Evolutionary conservation across 2,797 vertebrate genomes (phyloP).

Genomic region (Hirundo rustica): DNA sequence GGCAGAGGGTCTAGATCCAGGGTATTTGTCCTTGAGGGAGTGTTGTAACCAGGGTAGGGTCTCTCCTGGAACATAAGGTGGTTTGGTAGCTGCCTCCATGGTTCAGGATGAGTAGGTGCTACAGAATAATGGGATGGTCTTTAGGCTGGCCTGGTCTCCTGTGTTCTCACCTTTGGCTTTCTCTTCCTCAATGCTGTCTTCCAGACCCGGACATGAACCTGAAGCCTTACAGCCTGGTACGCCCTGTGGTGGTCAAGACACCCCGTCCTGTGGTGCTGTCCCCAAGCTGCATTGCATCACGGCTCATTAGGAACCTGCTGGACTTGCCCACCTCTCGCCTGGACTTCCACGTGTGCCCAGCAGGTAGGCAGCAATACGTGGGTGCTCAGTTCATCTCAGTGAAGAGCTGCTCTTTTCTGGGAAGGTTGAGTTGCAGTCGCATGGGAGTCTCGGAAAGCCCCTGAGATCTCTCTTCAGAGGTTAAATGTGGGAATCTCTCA

Average conservation of each 20-base stretch:
- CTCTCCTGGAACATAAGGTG: neutral
- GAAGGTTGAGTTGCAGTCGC: neutral
- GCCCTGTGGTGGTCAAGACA: slow-evolving; percentile 77
- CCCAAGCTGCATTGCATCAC: slow-evolving; percentile 83
- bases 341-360: slow-evolving; percentile 74
- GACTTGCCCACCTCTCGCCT: slow-evolving; percentile 77
- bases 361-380: slow-evolving; percentile 52
- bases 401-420: neutral
- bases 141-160: neutral
- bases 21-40: neutral
- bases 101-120: neutral
- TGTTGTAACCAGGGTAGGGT: neutral
- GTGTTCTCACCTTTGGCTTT: neutral
- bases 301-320: slow-evolving; percentile 88
- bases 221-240: slow-evolving; percentile 88
- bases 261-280: slow-evolving; percentile 88
- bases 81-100: neutral
- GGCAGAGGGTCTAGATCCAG: neutral
- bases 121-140: neutral
- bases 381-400: neutral
- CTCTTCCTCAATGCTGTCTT: neutral
- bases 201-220: slow-evolving; percentile 33
- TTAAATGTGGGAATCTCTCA: neutral
- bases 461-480: neutral
- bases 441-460: neutral